A percentile compares a stretch with the other conserved stretches of the same genome.
Evolutionary conservation across 2,797 vertebrate species (phyloP).

Genomic region (Dendrocincla tyrannina): DNA sequence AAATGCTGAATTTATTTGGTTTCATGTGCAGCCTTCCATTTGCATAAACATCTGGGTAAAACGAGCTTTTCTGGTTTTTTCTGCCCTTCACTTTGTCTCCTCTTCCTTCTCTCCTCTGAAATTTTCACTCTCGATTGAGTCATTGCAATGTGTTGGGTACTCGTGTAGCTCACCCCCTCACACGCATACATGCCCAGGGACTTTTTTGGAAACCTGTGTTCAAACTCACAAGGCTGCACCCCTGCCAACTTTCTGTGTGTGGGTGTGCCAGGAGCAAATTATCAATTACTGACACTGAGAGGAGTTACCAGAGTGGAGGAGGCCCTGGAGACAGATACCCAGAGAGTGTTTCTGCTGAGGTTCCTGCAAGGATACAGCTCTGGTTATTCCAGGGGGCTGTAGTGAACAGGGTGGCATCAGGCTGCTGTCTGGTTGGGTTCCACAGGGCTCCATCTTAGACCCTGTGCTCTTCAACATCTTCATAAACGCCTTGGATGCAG

Average conservation of each 20-base stretch:
- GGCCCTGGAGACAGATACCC: background rate
- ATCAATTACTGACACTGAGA: background rate
- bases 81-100: background rate
- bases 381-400: background rate
- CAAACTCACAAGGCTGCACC: background rate
- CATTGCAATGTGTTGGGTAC: background rate
- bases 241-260: background rate
- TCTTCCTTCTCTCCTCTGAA: background rate
- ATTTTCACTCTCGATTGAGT: background rate
- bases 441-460: background rate
- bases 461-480: background rate
- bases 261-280: background rate
- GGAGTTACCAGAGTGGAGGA: background rate
- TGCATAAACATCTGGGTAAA: background rate
- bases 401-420: background rate
- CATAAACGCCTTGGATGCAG: background rate
- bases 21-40: background rate
- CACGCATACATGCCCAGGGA: fast-evolving
- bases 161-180: background rate
- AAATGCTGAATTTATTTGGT: background rate
- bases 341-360: background rate
- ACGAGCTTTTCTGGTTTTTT: background rate
- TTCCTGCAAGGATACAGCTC: background rate
- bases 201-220: background rate
- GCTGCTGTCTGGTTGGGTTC: background rate